Evolutionary conservation across 2,797 vertebrate genomes (phyloP), one percentile per base, ranked within the genome.

Genomic region (Centropyge bicolor): DNA sequence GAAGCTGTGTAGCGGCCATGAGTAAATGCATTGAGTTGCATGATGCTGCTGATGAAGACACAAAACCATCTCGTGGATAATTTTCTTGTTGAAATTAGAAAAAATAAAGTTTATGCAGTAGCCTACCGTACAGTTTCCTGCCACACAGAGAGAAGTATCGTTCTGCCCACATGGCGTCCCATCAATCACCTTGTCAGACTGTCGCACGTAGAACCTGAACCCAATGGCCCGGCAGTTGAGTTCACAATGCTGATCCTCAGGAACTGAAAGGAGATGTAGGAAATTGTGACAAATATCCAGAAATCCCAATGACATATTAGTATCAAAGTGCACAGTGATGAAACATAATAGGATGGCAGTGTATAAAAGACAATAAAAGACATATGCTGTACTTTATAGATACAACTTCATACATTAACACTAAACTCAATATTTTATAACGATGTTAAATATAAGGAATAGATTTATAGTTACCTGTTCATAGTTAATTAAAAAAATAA

Each of bases 151-250:
- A 14, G 95, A 93, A 0, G 96, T 94, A 0, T 96, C 94, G 0
- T 98, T 97, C 67, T 86, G 93, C 60, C 96, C 97, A 27, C 98
- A 99, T 0, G 97, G 97, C 0, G 98, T 98, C n/a, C 98, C 98
- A 0, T 99, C 97, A 0, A 96, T 97, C 78, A 97, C 98, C 40
- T 89, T 94, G 63, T 97, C 97, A 0, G 98, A 93, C 86, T 97
- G 96, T 5, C 95, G 94, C 35, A 99, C 97, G 0, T 99, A 99
- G 94, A 99, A 99, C 14, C 97, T 95, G 93, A 97, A 99, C 17
- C 98, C 98, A 2, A 95, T 89, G 0, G 98, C 98, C 1, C 97
- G 95, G 86, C 98, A 99, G 84, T 98, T 97, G 72, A 99, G 94
- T 78, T 98, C 96, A 62, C 98, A 99, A 24, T 95, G 96, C 81